Base-by-base conservation (phyloP, 2,888 invertebrate genomes). In the Drosophila yooni region DNA sequence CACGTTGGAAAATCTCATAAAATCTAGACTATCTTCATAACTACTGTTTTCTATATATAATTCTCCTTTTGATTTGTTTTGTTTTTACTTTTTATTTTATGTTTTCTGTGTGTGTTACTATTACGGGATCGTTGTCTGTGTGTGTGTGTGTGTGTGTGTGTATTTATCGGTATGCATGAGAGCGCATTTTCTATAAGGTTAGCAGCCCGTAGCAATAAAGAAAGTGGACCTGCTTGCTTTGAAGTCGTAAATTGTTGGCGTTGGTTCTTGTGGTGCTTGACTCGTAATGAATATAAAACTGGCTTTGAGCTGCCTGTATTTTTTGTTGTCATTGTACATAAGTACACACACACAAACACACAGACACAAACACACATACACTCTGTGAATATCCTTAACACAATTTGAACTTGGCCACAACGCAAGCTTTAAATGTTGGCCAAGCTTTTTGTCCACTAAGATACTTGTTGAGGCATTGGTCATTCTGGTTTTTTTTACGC, bases 261-360 rank as follows among this genome's bases (percentile, higher is more conserved):
- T 54, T 61, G 61, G 61, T 60, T 36, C 29, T 53, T 38, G 40
- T 72, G 68, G 38, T 62, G 68, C 56, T 48, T 54, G 78, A 72
- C 66, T 81, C 57, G 64, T 89, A 87, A 87, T 85, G 89, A 77
- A 85, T 77, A 87, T 81, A 87, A 79, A 87, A 84, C 79, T 70
- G 73, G 46, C 70, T 60, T 79, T 87, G 83, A 81, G 87, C 84
- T 75, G 74, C 80, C 61, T 61, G 56, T 66, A 43, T 74, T 66
- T 64, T 64, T 57, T 58, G 59, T 74, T 52, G n/a, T 46, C 40
- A 36, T 18, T 63, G 27, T 40, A 60, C 43, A 54, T 54, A 66
- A 38, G 53, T 34, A 46, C 38, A 33, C 29, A 33, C 29, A 56
- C 31, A 61, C 13, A 27, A 34, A 48, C 63, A 34, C 29, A 54